Evolutionary conservation across 2,888 invertebrate species (phyloP).

Genomic region (Rhaphigaster nebulosa): DNA sequence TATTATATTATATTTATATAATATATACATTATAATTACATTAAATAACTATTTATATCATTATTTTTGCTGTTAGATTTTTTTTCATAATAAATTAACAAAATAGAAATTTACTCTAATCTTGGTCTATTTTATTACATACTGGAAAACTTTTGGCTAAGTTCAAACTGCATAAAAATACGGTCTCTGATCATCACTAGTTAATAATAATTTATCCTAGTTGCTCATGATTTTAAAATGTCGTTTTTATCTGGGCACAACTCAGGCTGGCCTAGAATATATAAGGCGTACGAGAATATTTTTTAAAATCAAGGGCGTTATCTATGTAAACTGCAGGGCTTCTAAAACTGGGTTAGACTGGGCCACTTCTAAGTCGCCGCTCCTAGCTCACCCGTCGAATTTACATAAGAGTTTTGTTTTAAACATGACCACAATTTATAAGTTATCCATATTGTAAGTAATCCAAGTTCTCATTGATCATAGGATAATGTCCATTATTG

Average conservation of each 20-base stretch:
- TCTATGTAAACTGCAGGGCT: constrained; percentile 11
- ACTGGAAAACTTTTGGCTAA: too few species aligned
- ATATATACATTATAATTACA: too few species aligned
- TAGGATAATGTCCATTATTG: too few species aligned
- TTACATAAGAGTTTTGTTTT: not conserved
- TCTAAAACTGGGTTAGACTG: not conserved
- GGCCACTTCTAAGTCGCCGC: not conserved
- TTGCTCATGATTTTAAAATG: not conserved
- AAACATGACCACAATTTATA: not conserved
- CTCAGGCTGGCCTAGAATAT: constrained; percentile 3
- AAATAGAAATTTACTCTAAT: too few species aligned
- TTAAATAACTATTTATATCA: too few species aligned
- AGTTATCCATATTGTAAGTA: not conserved
- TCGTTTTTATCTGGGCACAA: not conserved
- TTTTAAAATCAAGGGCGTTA: not conserved
- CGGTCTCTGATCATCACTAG: not conserved
- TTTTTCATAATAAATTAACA: too few species aligned
- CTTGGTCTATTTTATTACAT: too few species aligned
- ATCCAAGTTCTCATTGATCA: too few species aligned
- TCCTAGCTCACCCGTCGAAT: not conserved
- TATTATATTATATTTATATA: too few species aligned
- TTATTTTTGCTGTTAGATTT: too few species aligned
- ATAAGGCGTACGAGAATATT: not conserved
- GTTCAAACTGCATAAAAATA: too few species aligned
- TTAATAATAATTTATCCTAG: not conserved